Conservation (phyloP, 2,888 invertebrate species). For the Xestia sexstrigata region DNA sequence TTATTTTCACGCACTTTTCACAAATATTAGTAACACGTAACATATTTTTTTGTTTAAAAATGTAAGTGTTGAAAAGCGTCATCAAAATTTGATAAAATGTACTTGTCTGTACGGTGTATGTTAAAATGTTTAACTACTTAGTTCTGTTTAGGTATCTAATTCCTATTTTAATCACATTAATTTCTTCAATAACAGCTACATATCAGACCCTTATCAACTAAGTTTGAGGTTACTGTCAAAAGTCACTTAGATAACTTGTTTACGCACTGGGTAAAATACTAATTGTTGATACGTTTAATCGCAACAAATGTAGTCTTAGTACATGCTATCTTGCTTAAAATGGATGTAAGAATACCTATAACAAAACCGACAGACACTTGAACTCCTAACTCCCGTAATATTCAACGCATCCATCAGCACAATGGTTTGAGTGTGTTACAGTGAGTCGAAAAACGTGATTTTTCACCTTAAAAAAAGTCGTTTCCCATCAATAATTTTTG, state of each 20-base stretch:
- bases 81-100: background rate
- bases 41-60: background rate
- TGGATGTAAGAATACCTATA: too few species aligned
- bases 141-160: background rate
- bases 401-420: too few species aligned
- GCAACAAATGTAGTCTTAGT: background rate
- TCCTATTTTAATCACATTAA: background rate
- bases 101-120: background rate
- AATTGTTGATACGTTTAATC: background rate
- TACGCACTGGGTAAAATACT: background rate
- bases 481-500: too few species aligned
- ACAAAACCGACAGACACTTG: too few species aligned
- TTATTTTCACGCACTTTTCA: background rate
- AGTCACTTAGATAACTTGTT: conserved; percentile 1
- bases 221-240: conserved; percentile 15
- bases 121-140: background rate
- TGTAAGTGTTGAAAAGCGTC: background rate
- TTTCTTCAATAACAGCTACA: background rate
- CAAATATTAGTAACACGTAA: background rate
- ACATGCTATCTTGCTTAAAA: too few species aligned
- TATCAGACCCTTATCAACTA: conserved; percentile 3
- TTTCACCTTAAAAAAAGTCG: too few species aligned
- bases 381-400: too few species aligned
- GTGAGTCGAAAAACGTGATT: too few species aligned
- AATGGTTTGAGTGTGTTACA: too few species aligned